Conservation (phyloP, 2,113 vertebrate genomes). For the Cathartes aura region DNA sequence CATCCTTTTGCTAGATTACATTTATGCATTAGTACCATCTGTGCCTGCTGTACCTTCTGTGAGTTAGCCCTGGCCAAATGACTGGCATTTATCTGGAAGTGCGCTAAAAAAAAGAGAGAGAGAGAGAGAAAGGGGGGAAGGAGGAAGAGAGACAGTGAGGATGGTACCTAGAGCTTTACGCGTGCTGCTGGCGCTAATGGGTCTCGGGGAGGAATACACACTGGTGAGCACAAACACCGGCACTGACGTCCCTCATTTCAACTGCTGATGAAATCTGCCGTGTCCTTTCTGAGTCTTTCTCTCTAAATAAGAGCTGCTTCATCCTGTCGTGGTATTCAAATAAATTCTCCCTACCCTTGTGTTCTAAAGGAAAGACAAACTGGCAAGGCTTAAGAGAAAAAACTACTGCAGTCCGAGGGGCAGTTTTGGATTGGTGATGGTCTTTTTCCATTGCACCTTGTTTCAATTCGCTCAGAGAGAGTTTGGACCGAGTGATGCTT, state of each 20-base stretch:
- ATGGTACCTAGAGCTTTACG: constrained; percentile 78
- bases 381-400: neutral
- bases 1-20: constrained; percentile 95
- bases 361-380: neutral
- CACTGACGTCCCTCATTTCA: constrained; percentile 51
- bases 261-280: neutral
- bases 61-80: constrained; percentile 90
- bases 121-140: neutral
- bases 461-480: neutral
- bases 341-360: neutral
- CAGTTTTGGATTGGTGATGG: neutral
- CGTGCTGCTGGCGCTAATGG: constrained; percentile 70
- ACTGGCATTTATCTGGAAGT: constrained; percentile 95
- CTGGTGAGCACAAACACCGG: constrained; percentile 75
- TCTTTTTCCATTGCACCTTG: neutral
- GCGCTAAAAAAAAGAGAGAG: neutral
- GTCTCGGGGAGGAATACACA: constrained; percentile 4
- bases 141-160: neutral
- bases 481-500: neutral
- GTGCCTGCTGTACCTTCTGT: constrained; percentile 97
- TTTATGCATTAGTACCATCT: constrained; percentile 99
- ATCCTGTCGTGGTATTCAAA: neutral
- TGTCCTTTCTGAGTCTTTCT: neutral
- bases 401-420: neutral
- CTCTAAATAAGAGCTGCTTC: neutral